Conservation (phyloP, 2,888 invertebrate genomes). For the Drosophila paramelanica region DNA sequence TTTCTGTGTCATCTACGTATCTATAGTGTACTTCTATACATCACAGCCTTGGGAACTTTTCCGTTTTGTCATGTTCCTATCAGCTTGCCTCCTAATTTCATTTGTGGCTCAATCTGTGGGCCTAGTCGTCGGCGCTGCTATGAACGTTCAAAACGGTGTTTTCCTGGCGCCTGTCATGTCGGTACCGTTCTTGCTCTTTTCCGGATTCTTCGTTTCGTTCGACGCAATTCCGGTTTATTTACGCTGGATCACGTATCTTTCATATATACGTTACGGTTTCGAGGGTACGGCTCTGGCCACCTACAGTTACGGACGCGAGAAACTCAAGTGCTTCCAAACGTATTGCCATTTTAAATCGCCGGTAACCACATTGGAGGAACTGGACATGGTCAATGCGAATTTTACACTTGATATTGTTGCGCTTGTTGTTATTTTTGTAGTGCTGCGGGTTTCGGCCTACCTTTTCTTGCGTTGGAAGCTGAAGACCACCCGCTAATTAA, state of each 20-base stretch:
- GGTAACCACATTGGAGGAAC: constrained; percentile 92
- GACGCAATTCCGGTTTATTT: constrained; percentile 97
- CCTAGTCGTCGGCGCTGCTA: constrained; percentile 97
- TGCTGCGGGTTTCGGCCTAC: constrained; percentile 92
- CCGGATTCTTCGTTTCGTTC: constrained; percentile 98
- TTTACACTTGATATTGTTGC: constrained; percentile 92
- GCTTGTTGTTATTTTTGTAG: constrained; percentile 91
- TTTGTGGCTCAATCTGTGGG: constrained; percentile 98
- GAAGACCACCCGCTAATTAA: constrained; percentile 89
- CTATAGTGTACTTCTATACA: constrained; percentile 97
- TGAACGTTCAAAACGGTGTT: constrained; percentile 98
- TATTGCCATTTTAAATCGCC: constrained; percentile 96
- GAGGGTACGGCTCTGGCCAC: constrained; percentile 97
- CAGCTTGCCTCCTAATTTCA: constrained; percentile 94
- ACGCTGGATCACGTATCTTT: constrained; percentile 97
- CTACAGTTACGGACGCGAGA: constrained; percentile 93
- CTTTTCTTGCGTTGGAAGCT: constrained; percentile 95
- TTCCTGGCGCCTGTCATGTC: constrained; percentile 98
- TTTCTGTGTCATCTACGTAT: constrained; percentile 96
- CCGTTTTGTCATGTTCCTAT: constrained; percentile 95
- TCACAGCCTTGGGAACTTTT: constrained; percentile 94
- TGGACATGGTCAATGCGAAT: constrained; percentile 93
- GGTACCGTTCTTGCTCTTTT: constrained; percentile 97
- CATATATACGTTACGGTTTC: constrained; percentile 97
- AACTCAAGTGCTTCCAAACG: constrained; percentile 91